Base-by-base conservation (phyloP, 2,888 invertebrate genomes). In the Subacronicta megacephala region DNA sequence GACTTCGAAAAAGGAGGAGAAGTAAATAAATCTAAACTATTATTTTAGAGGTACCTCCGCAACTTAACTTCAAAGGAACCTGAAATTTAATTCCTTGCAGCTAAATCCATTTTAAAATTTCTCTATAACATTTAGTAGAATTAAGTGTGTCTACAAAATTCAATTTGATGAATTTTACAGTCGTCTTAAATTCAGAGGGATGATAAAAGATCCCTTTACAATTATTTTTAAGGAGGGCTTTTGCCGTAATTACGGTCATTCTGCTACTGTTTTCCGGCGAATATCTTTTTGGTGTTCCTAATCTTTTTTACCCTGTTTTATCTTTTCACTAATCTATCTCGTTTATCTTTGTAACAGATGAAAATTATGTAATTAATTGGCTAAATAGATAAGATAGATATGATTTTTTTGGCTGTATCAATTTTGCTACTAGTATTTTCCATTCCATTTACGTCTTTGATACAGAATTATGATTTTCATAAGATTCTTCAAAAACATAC, bases 161-260 rank as follows among this genome's bases (percentile, higher is more conserved):
- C 61, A 69, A 65, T 69, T 71, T 65, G 47, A 69, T 65, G 46
- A 71, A 61, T 69, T 69, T 71, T 43, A 68, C 64, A 69, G 57
- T 57, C 57, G 47, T 57, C 66, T 69, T 71, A 71, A 70, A 70
- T 65, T 71, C 66, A 33, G 46, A 36, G 56, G 66, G 62, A 70
- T 71, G 71, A 69, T 62, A 72, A 66, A 70, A 71, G 67, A 62
- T 50, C 57, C 57, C 36, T 57, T 71, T 66, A 67, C 72, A 71
- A 71, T 71, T 66, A 72, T 72, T 71, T 67, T 71, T 71, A 66
- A 63, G 54, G 62, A 72, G 59, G 47, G 59, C 51, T 67, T 72
- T 56, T 63, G 62, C 38, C 38, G 62, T 71, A 67, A 71, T 67
- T 67, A 67, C 59, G 47, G 65, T 56, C 58, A 38, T 66, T 70